Evolutionary conservation across 2,113 vertebrate species (phyloP).

Genomic region (Merops nubicus): DNA sequence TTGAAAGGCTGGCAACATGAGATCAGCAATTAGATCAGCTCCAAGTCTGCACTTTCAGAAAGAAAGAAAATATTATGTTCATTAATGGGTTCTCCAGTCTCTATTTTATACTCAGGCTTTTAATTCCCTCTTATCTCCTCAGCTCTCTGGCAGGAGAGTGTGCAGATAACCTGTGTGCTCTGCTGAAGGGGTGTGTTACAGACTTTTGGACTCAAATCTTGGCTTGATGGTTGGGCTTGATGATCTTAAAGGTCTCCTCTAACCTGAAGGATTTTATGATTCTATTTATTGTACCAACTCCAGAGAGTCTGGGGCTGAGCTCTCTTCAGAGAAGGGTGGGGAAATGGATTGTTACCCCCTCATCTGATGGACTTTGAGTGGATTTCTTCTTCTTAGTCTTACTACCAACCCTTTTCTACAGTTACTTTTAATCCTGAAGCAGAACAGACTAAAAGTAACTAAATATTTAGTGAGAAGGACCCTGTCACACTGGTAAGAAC

Average conservation of each 20-base stretch:
- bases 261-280: no score
- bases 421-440: constrained; percentile 3
- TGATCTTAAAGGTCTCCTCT: no score
- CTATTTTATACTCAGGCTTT: constrained; percentile 5
- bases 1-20: not conserved
- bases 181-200: not conserved
- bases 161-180: not conserved
- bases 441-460: not conserved
- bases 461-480: not conserved
- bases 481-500: not conserved
- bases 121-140: not conserved
- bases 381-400: not conserved
- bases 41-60: constrained; percentile 17
- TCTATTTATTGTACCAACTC: not conserved
- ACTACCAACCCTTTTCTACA: not conserved
- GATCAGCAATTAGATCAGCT: constrained; percentile 55
- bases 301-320: not conserved
- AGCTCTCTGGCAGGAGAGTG: not conserved
- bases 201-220: no score
- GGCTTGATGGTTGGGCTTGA: no score
- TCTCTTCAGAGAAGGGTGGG: not conserved
- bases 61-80: constrained; percentile 26
- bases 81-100: constrained; percentile 7
- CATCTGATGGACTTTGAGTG: not conserved
- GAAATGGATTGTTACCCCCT: not conserved